Conservation (phyloP, 2,797 vertebrate species). For the Adrianichthys oophorus region DNA sequence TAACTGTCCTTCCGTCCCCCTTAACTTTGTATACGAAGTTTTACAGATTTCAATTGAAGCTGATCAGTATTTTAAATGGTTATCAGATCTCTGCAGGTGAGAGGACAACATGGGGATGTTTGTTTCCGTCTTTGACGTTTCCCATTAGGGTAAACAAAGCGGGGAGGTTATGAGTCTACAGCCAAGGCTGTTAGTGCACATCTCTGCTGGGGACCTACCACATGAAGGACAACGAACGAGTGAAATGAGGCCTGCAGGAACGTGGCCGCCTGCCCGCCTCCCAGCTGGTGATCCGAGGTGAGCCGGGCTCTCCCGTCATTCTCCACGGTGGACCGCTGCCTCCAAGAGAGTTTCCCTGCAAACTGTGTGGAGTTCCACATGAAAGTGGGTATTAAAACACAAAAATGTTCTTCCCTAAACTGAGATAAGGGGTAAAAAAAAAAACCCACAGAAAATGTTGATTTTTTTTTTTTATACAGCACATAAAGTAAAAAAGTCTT, state of each 20-base stretch:
- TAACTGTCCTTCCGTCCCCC: too few relatives aligned
- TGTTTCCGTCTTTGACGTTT: background rate
- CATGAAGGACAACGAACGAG: constrained; percentile 28
- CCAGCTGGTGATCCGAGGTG: constrained; percentile 37
- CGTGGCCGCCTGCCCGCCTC: constrained; percentile 25
- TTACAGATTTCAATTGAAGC: background rate
- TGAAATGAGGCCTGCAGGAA: constrained; percentile 20
- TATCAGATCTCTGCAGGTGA: background rate
- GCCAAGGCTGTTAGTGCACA: constrained; percentile 15
- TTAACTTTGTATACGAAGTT: background rate
- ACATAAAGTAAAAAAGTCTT: background rate
- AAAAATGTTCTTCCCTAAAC: background rate
- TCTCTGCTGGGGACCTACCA: constrained; percentile 17
- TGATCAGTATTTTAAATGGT: background rate
- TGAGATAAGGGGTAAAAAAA: background rate
- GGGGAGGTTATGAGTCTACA: background rate
- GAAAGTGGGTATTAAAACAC: background rate
- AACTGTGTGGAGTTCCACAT: background rate
- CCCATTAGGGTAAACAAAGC: background rate
- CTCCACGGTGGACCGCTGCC: constrained; percentile 15
- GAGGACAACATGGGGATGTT: background rate
- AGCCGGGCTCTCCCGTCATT: constrained; percentile 23
- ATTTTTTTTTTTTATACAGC: too few relatives aligned
- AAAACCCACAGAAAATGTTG: too few relatives aligned
- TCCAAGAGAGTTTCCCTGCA: constrained; percentile 2